Evolutionary conservation across 2,888 invertebrate genomes (phyloP), one percentile per base, ranked within the genome.

Genomic region (Neoscelio sp.): DNA sequence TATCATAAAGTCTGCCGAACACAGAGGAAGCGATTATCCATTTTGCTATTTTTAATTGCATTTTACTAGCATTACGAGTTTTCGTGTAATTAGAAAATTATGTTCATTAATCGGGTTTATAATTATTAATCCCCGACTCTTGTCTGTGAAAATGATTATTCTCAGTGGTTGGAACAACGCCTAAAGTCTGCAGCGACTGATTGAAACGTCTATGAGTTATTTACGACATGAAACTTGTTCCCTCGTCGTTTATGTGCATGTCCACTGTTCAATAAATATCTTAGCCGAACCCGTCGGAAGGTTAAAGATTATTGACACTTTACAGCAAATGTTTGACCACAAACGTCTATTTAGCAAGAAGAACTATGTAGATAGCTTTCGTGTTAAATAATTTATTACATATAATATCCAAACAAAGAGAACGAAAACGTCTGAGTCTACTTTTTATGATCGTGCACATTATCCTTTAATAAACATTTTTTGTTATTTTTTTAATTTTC

Each of bases 201-300:
- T 64, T 64, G 64, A 64, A 48, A 64, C 30, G 64, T 64, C 64
- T 64, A 64, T 50, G 23, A 48, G 50, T 64, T 38, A 65, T 65
- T 65, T 52, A 65, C 50, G 40, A 46, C 54, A 54, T 8, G 44
- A 62, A 62, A 64, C 48, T 26, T 8, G 50, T 64, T 48, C 20
- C 23, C 1, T 15, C 35, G 15, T 7, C 38, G 50, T 64, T 50
- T 64, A 64, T 18, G 38, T 38, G 20, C 64, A 48, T 26, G 40
- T 10, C 40, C 64, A 8, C 26, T 26, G 38, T 50, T 64, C 64
- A 64, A 64, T 64, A 64, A 64, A 64, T 26, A 28, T 50, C 50
- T 58, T 44, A 12, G 6, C 23, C 4, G 4, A 4, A n/a, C 30
- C 6, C 60, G 18, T 26, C 33, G 4, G 33, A 17, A 65, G 52